phyloP scores from a whole-genome alignment of 2,888 invertebrate genomes.

The Drosophila aldrichi region DNA sequence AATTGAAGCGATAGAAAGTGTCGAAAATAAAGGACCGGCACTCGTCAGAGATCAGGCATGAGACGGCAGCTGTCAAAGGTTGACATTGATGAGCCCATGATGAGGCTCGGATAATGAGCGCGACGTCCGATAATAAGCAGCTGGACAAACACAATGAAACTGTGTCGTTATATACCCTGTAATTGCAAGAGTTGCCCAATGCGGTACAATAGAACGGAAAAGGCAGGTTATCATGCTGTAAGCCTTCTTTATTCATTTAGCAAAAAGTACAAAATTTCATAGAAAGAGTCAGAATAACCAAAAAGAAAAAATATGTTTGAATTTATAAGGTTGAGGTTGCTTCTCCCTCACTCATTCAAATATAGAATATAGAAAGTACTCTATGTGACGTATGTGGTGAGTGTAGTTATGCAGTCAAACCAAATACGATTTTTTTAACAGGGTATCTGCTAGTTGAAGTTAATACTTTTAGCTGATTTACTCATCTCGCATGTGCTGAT shows the following conservation, averaged over 20 bases:
- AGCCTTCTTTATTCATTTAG: not conserved
- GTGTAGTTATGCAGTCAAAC: no score
- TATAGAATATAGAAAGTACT: no score
- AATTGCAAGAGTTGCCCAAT: not conserved
- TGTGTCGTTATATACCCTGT: constrained; percentile 13
- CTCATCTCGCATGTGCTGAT: constrained; percentile 9
- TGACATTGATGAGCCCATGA: constrained; percentile 4
- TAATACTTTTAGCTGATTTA: no score
- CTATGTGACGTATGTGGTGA: no score
- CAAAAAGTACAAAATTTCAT: not conserved
- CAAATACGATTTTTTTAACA: not conserved
- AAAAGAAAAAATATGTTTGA: no score
- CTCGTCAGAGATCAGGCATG: not conserved
- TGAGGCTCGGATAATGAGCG: constrained; percentile 29
- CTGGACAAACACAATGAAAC: constrained; percentile 11
- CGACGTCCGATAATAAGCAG: constrained; percentile 12
- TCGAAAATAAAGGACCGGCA: constrained; percentile 5
- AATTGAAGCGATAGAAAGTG: not conserved
- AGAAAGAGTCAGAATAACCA: not conserved
- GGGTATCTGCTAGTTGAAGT: constrained; percentile 15
- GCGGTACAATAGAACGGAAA: not conserved
- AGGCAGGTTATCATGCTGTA: no score
- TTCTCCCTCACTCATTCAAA: no score
- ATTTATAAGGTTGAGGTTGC: no score
- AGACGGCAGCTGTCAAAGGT: constrained; percentile 12